phyloP scores from a whole-genome alignment of 2,797 vertebrate species.

The Pangasius krempfi region DNA sequence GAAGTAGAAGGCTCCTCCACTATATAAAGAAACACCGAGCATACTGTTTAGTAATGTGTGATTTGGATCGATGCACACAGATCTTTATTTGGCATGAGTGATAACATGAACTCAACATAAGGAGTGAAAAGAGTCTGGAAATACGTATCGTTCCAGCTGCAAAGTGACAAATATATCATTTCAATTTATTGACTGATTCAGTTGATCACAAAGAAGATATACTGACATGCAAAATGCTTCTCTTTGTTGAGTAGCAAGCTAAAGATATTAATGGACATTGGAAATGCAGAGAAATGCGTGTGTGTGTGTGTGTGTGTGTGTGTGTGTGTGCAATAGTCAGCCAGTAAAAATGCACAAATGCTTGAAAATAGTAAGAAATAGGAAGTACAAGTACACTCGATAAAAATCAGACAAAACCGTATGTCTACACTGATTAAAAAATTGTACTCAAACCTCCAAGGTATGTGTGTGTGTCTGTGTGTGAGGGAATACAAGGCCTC shows the following conservation, averaged over 20 bases:
- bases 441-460: not conserved
- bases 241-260: not conserved
- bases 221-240: not conserved
- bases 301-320: not conserved
- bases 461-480: constrained; percentile 6
- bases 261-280: not conserved
- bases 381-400: not conserved
- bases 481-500: constrained; percentile 14
- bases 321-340: not conserved
- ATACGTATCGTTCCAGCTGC: not conserved
- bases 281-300: no score
- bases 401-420: constrained; percentile 21
- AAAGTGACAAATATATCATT: no score
- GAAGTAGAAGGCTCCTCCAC: not conserved
- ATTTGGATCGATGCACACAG: not conserved
- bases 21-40: not conserved
- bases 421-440: constrained; percentile 4
- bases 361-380: not conserved
- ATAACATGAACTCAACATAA: not conserved
- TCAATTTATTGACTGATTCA: no score
- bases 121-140: not conserved
- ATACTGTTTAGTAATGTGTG: not conserved
- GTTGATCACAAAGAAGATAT: not conserved
- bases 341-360: not conserved
- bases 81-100: not conserved